These are phyloP conservation scores for Aphelinus atriplicis DNA, from an alignment of 1,140 invertebrate species.

Conservation along the genomic window DNA sequence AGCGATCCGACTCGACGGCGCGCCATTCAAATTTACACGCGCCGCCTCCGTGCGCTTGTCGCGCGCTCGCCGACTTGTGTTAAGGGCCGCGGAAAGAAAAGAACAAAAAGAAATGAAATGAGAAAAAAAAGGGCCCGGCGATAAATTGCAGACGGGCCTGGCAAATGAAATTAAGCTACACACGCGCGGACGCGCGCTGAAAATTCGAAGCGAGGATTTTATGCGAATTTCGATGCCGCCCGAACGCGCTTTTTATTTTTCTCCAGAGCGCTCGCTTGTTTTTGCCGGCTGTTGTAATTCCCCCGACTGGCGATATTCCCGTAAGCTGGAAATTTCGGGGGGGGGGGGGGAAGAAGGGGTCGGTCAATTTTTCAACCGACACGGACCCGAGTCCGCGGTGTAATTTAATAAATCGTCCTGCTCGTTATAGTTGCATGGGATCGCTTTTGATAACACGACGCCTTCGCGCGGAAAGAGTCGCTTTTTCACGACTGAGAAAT, in stretches of 20 bases:
- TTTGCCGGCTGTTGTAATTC: background rate
- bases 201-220: slow-evolving; percentile 13
- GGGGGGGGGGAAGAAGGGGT: too few species aligned
- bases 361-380: too few species aligned
- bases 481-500: too few species aligned
- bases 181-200: slow-evolving; percentile 13
- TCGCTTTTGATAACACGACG: too few species aligned
- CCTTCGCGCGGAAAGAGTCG: too few species aligned
- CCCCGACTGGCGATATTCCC: too few species aligned
- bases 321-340: too few species aligned
- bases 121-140: slow-evolving; percentile 19
- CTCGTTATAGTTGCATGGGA: too few species aligned
- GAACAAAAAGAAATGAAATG: slow-evolving; percentile 17
- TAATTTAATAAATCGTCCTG: too few species aligned
- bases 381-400: too few species aligned
- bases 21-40: slow-evolving; percentile 31
- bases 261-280: background rate
- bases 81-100: slow-evolving; percentile 18
- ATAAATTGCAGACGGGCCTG: slow-evolving; percentile 30
- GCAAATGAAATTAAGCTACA: slow-evolving; percentile 37
- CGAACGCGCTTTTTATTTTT: background rate
- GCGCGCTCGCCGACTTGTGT: background rate
- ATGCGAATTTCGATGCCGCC: slow-evolving; percentile 1
- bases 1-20: slow-evolving; percentile 8
- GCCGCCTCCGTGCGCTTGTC: background rate